phyloP scores from a whole-genome alignment of 1,140 invertebrate genomes.

The Mizuhopecten yessoensis region DNA sequence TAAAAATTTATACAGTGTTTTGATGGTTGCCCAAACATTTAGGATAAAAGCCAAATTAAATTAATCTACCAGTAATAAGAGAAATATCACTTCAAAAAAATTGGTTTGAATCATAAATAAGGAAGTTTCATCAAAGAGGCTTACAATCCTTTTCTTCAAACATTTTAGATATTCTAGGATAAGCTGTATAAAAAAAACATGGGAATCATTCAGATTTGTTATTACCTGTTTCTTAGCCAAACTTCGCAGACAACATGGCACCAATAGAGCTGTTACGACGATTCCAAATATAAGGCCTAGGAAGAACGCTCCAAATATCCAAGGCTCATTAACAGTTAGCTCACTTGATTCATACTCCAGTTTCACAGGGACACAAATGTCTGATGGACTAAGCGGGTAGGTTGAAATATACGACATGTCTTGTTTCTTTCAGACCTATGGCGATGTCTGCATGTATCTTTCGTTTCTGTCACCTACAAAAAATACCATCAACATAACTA shows the following conservation, averaged over 20 bases:
- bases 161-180: no score
- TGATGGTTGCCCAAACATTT: no score
- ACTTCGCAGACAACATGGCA: slow-evolving; percentile 66
- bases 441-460: neutral
- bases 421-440: neutral
- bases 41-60: no score
- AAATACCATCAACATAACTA: neutral
- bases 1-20: no score
- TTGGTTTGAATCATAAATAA: no score
- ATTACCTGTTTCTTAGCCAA: slow-evolving; percentile 73
- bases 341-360: slow-evolving; percentile 62
- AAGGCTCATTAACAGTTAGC: slow-evolving; percentile 62
- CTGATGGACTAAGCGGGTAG: neutral
- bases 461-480: neutral
- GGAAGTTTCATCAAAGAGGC: no score
- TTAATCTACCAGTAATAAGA: no score
- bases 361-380: slow-evolving; percentile 66
- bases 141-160: no score
- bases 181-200: no score
- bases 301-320: slow-evolving; percentile 75
- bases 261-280: slow-evolving; percentile 61
- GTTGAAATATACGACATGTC: neutral
- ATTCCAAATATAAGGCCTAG: slow-evolving; percentile 69
- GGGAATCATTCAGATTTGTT: neutral
- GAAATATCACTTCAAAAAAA: no score